These are phyloP conservation scores for Drosophila koepferae DNA, from an alignment of 2,888 invertebrate genomes.

Conservation along the genomic window DNA sequence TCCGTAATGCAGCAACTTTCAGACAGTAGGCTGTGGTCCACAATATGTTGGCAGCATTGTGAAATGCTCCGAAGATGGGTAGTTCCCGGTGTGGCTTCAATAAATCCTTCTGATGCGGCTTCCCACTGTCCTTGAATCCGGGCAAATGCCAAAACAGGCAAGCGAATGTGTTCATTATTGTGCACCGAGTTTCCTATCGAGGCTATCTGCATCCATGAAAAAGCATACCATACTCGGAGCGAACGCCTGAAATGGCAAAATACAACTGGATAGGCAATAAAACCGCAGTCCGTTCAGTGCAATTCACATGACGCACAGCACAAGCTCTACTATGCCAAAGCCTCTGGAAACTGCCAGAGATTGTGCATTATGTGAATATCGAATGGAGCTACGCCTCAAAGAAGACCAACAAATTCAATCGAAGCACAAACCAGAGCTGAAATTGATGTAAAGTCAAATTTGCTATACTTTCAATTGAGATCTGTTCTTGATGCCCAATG, in stretches of 20 bases:
- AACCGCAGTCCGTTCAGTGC: constrained; percentile 44
- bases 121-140: constrained; percentile 17
- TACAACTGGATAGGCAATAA: constrained; percentile 26
- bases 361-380: constrained; percentile 59
- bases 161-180: constrained; percentile 51
- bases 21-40: constrained; percentile 5
- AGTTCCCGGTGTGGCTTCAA: constrained; percentile 34
- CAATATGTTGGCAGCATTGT: constrained; percentile 37
- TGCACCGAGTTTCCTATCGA: constrained; percentile 37
- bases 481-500: constrained; percentile 41
- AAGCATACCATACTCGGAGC: constrained; percentile 53
- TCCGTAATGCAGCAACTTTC: constrained; percentile 54
- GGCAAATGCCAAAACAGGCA: constrained; percentile 27
- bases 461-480: not conserved
- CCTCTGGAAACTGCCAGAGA: constrained; percentile 37
- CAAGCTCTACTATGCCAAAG: constrained; percentile 8
- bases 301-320: constrained; percentile 21
- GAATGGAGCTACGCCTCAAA: constrained; percentile 53
- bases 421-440: constrained; percentile 4
- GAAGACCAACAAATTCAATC: constrained; percentile 8
- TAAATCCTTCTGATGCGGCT: constrained; percentile 36
- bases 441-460: constrained; percentile 9
- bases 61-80: constrained; percentile 15
- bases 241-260: constrained; percentile 44
- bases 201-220: constrained; percentile 49